Base-by-base conservation (phyloP, 2,888 invertebrate genomes). In the Prosopocoilus inquinatus region DNA sequence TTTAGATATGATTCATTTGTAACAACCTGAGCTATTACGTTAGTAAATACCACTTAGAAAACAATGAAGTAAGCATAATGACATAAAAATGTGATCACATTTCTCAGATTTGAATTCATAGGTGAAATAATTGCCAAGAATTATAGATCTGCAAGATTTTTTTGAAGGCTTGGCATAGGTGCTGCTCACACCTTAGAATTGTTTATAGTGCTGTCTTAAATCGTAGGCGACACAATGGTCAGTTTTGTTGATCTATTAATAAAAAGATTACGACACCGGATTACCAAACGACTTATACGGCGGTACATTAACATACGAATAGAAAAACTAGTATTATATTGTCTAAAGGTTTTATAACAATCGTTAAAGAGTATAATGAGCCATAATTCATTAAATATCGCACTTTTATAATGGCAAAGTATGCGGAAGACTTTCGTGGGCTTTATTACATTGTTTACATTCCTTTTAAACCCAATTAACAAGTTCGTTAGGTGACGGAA, bases 181-280 rank as follows among this genome's bases (percentile, higher is more conserved):
- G 16, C n/a, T 60, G 64, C 63, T 63, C 69, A 70, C 72, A 71
- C 72, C 72, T 71, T 69, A 68, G 70, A 70, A 66, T 67, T 70
- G 68, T 69, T 70, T 69, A 67, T 50, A 60, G 67, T 67, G 67
- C 69, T 68, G 67, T 64, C 63, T 60, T 59, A 57, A 50, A 55
- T 57, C 58, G 73, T 73, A 71, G 72, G 73, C 69, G 72, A 67
- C 61, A 70, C 68, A 73, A 73, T 73, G 73, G 73, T 73, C 73
- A 73, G 73, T 72, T 52, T 43, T 36, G 51, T 47, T 50, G 55
- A 69, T 67, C 62, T 68, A 68, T 64, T 50, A 49, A 13, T 41
- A 41, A 41, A 41, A 41, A 41, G 9, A 15, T 41, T 41, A 11
- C 41, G 38, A 12, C 11, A 11, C 11, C 13, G 38, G 12, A 12